These are phyloP conservation scores for Rugalucina vietnamica DNA, from an alignment of 2,888 invertebrate species.

Conservation along the genomic window DNA sequence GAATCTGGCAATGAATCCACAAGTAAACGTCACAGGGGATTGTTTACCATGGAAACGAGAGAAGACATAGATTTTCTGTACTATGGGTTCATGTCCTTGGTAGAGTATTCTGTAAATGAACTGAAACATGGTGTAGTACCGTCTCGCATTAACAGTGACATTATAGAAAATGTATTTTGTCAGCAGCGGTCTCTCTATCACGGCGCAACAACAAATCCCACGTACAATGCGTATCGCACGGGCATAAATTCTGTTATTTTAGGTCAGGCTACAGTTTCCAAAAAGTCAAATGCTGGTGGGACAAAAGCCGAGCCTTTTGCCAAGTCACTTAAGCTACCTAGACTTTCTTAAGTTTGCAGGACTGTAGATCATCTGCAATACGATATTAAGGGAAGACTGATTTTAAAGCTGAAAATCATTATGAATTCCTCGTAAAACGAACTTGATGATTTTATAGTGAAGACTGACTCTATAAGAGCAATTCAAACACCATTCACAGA, in stretches of 20 bases:
- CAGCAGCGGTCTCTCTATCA: slow-evolving; percentile 25
- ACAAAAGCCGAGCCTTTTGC: neutral
- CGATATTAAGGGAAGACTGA: no score
- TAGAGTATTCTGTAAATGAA: neutral
- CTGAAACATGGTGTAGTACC: neutral
- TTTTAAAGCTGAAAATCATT: no score
- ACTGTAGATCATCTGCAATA: no score
- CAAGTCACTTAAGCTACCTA: neutral
- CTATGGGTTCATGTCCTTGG: neutral
- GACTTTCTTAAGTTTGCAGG: neutral
- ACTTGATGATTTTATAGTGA: no score
- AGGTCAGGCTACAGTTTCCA: slow-evolving; percentile 14
- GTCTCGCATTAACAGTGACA: slow-evolving; percentile 25
- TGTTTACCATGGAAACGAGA: neutral
- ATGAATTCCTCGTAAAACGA: no score
- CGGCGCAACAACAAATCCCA: slow-evolving; percentile 17
- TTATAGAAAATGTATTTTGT: slow-evolving; percentile 25
- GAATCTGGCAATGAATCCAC: neutral
- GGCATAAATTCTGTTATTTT: slow-evolving; percentile 16
- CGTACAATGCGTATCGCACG: neutral
- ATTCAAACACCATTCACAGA: no score
- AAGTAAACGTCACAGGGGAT: neutral
- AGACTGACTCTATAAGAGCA: no score
- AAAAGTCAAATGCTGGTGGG: slow-evolving; percentile 22
- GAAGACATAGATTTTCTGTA: neutral